Conservation (phyloP, 2,113 vertebrate species). For the Anolis sagrei region DNA sequence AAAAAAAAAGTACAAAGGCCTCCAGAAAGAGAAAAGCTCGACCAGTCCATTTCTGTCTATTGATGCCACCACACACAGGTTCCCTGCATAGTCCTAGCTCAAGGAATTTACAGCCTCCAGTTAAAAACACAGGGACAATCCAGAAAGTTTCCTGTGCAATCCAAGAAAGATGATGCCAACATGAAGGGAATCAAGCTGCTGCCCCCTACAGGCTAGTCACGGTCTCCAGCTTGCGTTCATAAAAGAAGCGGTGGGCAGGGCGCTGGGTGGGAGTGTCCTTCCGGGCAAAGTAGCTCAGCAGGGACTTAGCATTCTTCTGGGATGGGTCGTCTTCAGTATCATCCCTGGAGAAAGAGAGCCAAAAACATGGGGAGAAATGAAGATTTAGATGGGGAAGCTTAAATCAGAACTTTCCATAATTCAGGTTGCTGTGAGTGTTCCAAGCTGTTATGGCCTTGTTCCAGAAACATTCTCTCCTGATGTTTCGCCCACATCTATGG, state of each 20-base stretch:
- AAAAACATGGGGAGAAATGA: background rate
- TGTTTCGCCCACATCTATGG: no score
- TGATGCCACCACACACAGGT: background rate
- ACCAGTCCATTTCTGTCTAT: background rate
- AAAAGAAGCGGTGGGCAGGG: slow-evolving; percentile 85
- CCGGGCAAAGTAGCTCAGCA: slow-evolving; percentile 79
- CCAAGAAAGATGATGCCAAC: background rate
- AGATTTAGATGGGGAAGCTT: rapidly evolving
- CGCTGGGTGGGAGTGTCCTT: slow-evolving; percentile 40
- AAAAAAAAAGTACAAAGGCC: background rate
- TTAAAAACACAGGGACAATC: background rate
- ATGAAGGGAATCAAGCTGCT: background rate
- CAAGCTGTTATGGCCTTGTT: no score
- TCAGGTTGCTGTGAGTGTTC: no score
- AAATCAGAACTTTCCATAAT: background rate
- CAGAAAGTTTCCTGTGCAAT: background rate
- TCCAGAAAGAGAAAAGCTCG: background rate
- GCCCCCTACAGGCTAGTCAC: slow-evolving; percentile 64
- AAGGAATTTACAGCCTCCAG: background rate
- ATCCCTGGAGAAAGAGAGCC: slow-evolving; percentile 74
- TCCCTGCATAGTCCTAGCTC: background rate
- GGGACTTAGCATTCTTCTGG: slow-evolving; percentile 75
- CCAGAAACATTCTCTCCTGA: no score
- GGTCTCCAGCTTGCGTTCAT: slow-evolving; percentile 81
- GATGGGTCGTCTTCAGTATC: slow-evolving; percentile 73